Evolutionary conservation across 2,797 vertebrate species (phyloP).

Genomic region (Leptoclinus maculatus): DNA sequence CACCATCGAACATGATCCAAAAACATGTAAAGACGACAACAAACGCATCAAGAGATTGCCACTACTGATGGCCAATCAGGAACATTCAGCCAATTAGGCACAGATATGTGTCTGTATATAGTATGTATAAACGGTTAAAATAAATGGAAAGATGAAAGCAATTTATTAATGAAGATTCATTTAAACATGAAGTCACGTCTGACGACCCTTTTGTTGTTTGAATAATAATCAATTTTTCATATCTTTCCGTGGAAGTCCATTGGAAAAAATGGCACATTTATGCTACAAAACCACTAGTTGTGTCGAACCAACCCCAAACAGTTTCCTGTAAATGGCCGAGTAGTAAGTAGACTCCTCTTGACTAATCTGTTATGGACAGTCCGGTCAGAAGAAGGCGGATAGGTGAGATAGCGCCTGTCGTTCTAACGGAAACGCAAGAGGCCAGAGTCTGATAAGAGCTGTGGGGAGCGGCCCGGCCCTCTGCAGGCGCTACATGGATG

Average conservation of each 20-base stretch:
- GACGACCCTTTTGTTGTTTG: background rate
- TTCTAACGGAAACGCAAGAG: slow-evolving; percentile 79
- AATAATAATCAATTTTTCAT: background rate
- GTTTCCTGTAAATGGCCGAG: background rate
- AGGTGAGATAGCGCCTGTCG: slow-evolving; percentile 71
- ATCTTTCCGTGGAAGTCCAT: background rate
- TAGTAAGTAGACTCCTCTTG: background rate
- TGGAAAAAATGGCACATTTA: background rate
- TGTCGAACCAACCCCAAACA: background rate
- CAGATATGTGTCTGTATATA: background rate
- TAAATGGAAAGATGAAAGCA: background rate
- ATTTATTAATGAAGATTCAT: background rate
- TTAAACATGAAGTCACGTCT: background rate
- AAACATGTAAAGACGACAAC: background rate
- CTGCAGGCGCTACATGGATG: slow-evolving; percentile 25
- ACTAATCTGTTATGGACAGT: slow-evolving; percentile 77
- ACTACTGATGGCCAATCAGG: background rate
- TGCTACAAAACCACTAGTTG: background rate
- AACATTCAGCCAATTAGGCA: background rate
- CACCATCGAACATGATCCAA: background rate
- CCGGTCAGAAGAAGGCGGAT: slow-evolving; percentile 44
- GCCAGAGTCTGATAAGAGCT: slow-evolving; percentile 77
- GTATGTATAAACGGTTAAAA: background rate
- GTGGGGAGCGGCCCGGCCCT: slow-evolving; percentile 51
- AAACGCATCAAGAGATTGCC: background rate